Evolutionary conservation across 2,113 vertebrate species (phyloP), one percentile per base, ranked within the genome.

Genomic region (Hepsetus odoe): DNA sequence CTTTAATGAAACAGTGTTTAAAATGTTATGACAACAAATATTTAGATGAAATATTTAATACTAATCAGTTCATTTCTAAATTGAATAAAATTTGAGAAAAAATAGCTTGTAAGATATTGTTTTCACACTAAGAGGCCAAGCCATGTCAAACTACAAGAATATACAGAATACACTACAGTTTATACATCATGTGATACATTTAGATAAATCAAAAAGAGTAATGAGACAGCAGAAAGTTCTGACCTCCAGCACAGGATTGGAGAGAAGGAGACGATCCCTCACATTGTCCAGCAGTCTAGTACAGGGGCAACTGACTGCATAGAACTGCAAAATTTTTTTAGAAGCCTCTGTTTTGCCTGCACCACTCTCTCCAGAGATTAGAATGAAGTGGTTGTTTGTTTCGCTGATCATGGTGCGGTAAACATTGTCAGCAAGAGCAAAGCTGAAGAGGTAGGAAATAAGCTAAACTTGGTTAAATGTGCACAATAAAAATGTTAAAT

Each of bases 331-430:
- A 58, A 99, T 97, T 88, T 98, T 98, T 89, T 99, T 99, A 71
- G 96, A 99, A 32, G 97, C 95, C 80, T 98, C 98, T 0, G 98
- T 99, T 84, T 99, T 99, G 5, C 98, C 98, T 0, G 98, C 95
- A 2, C 98, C 97, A 0, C 98, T 99, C 89, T 99, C 98, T n/a
- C 98, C 98, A 0, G 97, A 98, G 84, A 99, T 99, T 80, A 99
- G 95, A 88, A 99, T 98, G 86, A 97, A 97, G 80, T 99, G 97
- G 84, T 98, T 96, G 85, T 89, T 98, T 42, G 92, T 93, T 82
- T 99, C 97, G 0, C 84, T 89, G 85, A 96, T 93, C 98, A 99
- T 98, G 80, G 95, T 93, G 46, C 96, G 94, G 86, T 98, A 99
- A 51, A 95, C 96, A 0, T 96, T 98, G 90, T 99, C 97, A 0